Conservation (phyloP, 2,888 invertebrate genomes). For the Temnothorax ravouxi region DNA sequence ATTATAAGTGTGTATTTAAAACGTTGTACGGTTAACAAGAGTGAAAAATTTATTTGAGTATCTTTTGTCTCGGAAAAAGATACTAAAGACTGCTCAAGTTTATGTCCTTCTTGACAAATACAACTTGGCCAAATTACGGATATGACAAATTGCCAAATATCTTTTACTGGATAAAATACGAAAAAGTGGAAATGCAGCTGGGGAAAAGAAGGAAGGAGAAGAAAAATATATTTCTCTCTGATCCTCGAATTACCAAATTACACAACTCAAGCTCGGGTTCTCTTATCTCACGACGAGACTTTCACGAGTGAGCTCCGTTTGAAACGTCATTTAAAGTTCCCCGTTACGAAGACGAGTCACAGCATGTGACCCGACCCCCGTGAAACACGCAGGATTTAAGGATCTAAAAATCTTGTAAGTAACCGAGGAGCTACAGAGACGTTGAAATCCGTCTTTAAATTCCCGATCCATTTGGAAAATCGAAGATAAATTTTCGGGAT, state of each 20-base stretch:
- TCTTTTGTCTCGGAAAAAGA: not conserved
- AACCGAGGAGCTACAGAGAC: constrained; percentile 31
- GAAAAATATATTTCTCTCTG: constrained; percentile 65
- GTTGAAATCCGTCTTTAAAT: constrained; percentile 16
- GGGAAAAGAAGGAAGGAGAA: not conserved
- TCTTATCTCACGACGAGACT: constrained; percentile 51
- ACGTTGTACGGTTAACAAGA: not conserved
- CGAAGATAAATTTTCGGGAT: constrained; percentile 20
- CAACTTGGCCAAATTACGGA: not conserved
- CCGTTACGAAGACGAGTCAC: constrained; percentile 40
- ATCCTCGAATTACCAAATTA: constrained; percentile 72
- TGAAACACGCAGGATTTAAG: constrained; percentile 50
- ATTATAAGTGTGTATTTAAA: not conserved
- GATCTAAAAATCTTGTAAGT: constrained; percentile 35
- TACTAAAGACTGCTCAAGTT: not conserved
- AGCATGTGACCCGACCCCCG: constrained; percentile 47
- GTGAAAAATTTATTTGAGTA: not conserved
- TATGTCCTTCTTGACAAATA: not conserved
- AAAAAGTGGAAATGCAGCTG: not conserved
- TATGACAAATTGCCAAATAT: constrained; percentile 15
- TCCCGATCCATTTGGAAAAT: constrained; percentile 9
- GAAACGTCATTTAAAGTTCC: constrained; percentile 64
- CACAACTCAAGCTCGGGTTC: constrained; percentile 55
- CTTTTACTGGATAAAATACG: constrained; percentile 19
- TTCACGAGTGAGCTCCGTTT: constrained; percentile 49